phyloP scores from a whole-genome alignment of 2,888 invertebrate genomes.

The Malacosoma neustria region DNA sequence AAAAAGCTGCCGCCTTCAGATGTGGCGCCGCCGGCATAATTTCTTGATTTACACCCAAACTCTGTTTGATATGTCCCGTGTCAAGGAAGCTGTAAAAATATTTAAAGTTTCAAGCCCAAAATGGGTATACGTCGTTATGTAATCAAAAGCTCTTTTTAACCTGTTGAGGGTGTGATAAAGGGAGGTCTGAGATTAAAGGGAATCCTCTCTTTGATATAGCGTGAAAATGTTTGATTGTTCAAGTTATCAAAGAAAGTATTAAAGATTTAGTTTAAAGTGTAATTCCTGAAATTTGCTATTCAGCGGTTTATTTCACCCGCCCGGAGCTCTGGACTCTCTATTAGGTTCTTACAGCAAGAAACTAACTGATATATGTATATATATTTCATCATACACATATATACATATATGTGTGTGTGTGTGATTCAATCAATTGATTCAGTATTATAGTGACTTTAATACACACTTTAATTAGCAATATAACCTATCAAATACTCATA shows the following conservation, averaged over 20 bases:
- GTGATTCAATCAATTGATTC: too few species aligned
- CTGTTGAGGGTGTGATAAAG: not conserved
- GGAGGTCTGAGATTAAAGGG: not conserved
- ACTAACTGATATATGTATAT: too few species aligned
- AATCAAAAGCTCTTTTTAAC: slow-evolving; percentile 1
- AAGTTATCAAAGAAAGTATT: too few species aligned
- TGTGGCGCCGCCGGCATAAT: slow-evolving; percentile 38
- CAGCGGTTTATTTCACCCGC: too few species aligned
- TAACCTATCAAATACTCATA: too few species aligned
- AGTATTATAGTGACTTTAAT: too few species aligned
- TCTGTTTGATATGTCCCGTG: slow-evolving; percentile 24
- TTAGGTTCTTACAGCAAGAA: too few species aligned
- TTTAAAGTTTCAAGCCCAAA: slow-evolving; percentile 8
- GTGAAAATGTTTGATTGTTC: not conserved
- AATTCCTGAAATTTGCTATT: too few species aligned
- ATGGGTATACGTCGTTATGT: slow-evolving; percentile 7
- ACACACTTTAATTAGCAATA: too few species aligned
- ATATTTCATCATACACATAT: too few species aligned
- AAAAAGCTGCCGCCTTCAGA: slow-evolving; percentile 27
- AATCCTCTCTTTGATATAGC: not conserved
- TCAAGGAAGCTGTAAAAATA: slow-evolving; percentile 27
- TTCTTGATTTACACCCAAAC: slow-evolving; percentile 38
- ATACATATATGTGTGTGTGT: too few species aligned
- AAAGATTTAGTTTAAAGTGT: not conserved
- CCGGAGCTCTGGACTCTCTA: too few species aligned